Evolutionary conservation across 2,113 vertebrate species (phyloP), one percentile per base, ranked within the genome.

Genomic region (Conger conger): DNA sequence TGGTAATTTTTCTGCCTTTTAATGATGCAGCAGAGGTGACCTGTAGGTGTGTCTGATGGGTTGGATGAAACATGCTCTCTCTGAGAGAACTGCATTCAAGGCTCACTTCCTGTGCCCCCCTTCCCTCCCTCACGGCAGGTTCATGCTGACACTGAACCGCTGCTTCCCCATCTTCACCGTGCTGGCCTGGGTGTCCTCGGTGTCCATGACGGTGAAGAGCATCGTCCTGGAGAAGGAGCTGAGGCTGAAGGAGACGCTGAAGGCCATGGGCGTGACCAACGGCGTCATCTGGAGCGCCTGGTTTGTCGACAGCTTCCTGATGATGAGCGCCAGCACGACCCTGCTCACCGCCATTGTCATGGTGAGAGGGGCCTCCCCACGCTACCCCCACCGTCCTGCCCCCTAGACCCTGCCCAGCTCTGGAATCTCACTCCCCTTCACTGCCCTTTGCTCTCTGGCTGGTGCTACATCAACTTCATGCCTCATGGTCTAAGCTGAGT

Each of bases 161-260:
- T 94, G 97, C 92, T 99, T 99, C 92, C 97, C 98, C 42, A 89
- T 99, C 89, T 99, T 99, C 94, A 98, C 97, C 97, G 97, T 99
- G 79, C 91, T 99, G 77, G 96, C 98, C 38, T 99, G 97, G 97
- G 95, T 99, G 90, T 99, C 98, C 91, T 98, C 97, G 0, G 95
- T 98, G 79, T 99, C 98, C 89, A 98, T 99, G 97, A 96, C 78
- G 0, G 97, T 99, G 84, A 99, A 99, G 92, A 95, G 95, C 87
- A 98, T 99, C 0, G 97, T 99, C 80, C 93, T 99, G 87, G 98
- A 99, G 90, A 99, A 99, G 89, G 98, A 99, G 91, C 92, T 96
- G 92, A 96, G 95, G 40, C 95, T 99, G 86, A 98, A 97, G 88
- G 98, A 99, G 89, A 97, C 96, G 0, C 93, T 99, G 89, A 98